Evolutionary conservation across 1,140 invertebrate species (phyloP), one percentile per base, ranked within the genome.

Genomic region (Sarcophaga bullata): DNA sequence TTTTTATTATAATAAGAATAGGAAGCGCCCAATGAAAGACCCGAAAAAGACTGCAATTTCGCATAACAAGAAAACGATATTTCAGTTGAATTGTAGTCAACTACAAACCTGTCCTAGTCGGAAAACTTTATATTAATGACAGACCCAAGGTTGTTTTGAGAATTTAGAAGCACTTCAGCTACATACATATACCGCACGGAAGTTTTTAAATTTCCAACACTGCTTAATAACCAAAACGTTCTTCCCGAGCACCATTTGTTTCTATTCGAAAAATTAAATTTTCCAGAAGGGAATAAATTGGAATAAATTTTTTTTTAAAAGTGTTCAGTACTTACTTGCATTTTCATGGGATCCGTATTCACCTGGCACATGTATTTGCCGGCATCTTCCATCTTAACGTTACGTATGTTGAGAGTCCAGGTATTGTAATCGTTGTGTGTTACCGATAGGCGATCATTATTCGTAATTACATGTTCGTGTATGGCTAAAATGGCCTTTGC

Each of bases 321-420:
- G 2, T 54, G n/a, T 62, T 19, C 37, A 46, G 54, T 82, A 85
- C 88, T 93, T 89, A 97, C 96, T 93, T 97, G 96, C 92, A 95
- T 96, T 91, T 96, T 96, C 95, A 98, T 97, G 15, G 97, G 96
- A 91, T 97, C 95, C 83, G 97, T 97, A 90, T 98, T 97, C 86
- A 98, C 94, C 92, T 98, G 97, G 91, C 97, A 98, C 95, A 97
- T 97, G 88, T 96, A 96, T 86, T 94, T 93, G 83, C 97, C 97
- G 68, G 95, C 91, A 91, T 98, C 97, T 86, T 95, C 95, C 85
- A 95, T 92, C 86, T 94, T 94, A 62, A 97, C 96, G 84, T 93
- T 93, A 84, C 94, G 93, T 86, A 97, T 96, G 90, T 95, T 95
- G 80, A 97, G 92, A 68, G 95, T 96, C 96, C 96, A 97, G 84